These are phyloP conservation scores for Drosophila sucinea DNA, from an alignment of 1,140 invertebrate genomes.

Conservation along the genomic window DNA sequence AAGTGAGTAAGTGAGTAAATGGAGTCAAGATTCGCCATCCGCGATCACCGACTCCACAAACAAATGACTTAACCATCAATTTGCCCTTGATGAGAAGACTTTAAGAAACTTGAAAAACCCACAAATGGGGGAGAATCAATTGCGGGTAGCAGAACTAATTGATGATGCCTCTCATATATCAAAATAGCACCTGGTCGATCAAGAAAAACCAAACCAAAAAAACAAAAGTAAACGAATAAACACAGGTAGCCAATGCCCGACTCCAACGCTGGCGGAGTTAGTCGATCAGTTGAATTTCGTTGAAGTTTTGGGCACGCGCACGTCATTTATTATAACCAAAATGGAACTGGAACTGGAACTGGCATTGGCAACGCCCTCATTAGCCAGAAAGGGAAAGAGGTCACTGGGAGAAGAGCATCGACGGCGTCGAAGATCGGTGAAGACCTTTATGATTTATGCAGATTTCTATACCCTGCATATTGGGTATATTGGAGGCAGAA, in stretches of 20 bases:
- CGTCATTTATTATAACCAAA: slow-evolving; percentile 60
- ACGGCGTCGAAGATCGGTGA: background rate
- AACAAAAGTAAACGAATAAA: slow-evolving; percentile 40
- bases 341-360: background rate
- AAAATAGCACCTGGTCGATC: slow-evolving; percentile 76
- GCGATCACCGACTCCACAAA: slow-evolving; percentile 15
- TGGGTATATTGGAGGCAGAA: no score
- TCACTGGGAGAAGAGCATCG: slow-evolving; percentile 8
- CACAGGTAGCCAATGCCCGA: slow-evolving; percentile 55
- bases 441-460: slow-evolving; percentile 50
- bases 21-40: slow-evolving; percentile 1
- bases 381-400: slow-evolving; percentile 29
- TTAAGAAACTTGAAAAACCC: background rate
- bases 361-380: slow-evolving; percentile 70
- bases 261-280: slow-evolving; percentile 14
- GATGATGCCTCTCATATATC: slow-evolving; percentile 67
- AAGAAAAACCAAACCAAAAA: slow-evolving; percentile 7
- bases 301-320: slow-evolving; percentile 56
- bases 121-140: slow-evolving; percentile 50
- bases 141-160: slow-evolving; percentile 52
- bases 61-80: slow-evolving; percentile 35
- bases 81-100: background rate
- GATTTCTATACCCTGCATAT: slow-evolving; percentile 23
- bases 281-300: slow-evolving; percentile 13
- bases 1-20: background rate